Evolutionary conservation across 2,888 invertebrate genomes (phyloP), one percentile per base, ranked within the genome.

Genomic region (Penaeus monodon): DNA sequence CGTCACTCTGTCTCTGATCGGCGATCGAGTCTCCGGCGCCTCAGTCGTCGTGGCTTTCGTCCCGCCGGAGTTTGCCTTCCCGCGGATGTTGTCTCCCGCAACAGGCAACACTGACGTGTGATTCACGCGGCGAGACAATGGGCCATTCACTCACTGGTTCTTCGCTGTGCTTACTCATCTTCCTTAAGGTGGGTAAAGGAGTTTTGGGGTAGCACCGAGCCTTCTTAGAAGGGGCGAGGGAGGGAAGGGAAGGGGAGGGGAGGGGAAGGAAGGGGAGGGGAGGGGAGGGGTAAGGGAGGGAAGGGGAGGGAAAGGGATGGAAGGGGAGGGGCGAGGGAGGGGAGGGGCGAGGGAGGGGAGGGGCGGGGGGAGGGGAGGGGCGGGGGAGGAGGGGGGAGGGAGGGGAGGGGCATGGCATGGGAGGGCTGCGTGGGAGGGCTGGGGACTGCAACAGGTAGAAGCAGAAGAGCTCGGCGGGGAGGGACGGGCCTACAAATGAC

Each of bases 161-260:
- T 57, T 17, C 57, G 57, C 57, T 12, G 57, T 57, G 57, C 57
- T 57, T 57, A 57, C 57, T 57, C 57, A 57, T 57, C 57, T 57
- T 57, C 57, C 57, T 57, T 20, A 57, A 78, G 63, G 78, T 63
- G 78, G 49, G 81, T 81, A 38, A 49, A n/a, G 44, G 57, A 57
- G 70, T n/a, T n/a, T 64, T 66, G 14, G 80, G 80, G 66, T 29
- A 38, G 80, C 66, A 22, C 38, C 29, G 63, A 63, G 66, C 14
- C 29, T 20, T 29, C 74, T 27, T 17, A 29, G 38, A 2, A 38
- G 6, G 74, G 7, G 29, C 7, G 22, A 38, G 10, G 0, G 74
- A 20, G 22, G 22, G 33, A 20, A 3, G 27, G 27, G 77, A 12
- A 24, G 44, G 57, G 22, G 1, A 2, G 22, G 3, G 74, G 7